Evolutionary conservation across 2,888 invertebrate genomes (phyloP).

Genomic region (Trichacis sp.): DNA sequence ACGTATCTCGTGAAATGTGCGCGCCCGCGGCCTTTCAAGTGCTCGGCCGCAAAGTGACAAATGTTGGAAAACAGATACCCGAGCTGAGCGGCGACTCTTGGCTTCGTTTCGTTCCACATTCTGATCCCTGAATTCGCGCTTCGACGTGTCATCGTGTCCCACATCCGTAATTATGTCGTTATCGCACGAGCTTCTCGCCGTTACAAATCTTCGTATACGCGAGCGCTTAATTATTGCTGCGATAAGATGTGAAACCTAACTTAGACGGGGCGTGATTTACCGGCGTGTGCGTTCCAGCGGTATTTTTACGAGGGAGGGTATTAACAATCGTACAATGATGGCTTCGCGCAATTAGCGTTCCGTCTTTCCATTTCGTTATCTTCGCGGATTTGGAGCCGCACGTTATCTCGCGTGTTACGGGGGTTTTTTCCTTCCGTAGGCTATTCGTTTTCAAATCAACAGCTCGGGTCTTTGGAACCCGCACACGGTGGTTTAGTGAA

Average conservation of each 20-base stretch:
- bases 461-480: not conserved
- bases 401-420: constrained; percentile 26
- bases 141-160: constrained; percentile 11
- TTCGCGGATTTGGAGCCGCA: not conserved
- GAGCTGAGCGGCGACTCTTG: constrained; percentile 26
- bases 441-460: constrained; percentile 24
- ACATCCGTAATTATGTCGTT: constrained; percentile 17
- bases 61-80: constrained; percentile 12
- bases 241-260: not conserved
- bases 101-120: constrained; percentile 18
- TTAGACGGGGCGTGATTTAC: not conserved
- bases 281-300: too few relatives aligned
- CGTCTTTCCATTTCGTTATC: not conserved
- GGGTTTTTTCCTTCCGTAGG: constrained; percentile 29
- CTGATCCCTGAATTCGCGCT: constrained; percentile 22
- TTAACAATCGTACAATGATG: too few relatives aligned
- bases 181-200: not conserved
- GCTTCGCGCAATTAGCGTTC: too few relatives aligned
- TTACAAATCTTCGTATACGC: not conserved
- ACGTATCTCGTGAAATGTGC: constrained; percentile 17
- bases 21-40: constrained; percentile 14
- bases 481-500: constrained; percentile 8
- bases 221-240: constrained; percentile 12
- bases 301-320: too few relatives aligned
- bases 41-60: constrained; percentile 19